These are phyloP conservation scores for Alcis repandata DNA, from an alignment of 2,888 invertebrate species.

Conservation along the genomic window DNA sequence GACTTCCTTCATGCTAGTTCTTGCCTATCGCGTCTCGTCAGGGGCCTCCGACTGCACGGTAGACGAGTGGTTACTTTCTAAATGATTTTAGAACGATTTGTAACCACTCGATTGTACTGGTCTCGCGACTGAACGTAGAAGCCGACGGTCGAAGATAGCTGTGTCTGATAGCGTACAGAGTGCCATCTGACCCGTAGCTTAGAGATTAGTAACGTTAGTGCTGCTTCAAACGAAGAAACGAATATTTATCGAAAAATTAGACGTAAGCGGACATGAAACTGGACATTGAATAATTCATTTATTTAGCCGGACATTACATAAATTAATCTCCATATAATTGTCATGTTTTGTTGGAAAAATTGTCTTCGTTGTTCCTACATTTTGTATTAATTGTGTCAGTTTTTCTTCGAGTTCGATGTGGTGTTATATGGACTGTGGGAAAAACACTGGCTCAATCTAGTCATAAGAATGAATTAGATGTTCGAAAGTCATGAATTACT, in stretches of 20 bases:
- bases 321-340: conserved; percentile 22
- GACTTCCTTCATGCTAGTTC: conserved; percentile 46
- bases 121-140: conserved; percentile 40
- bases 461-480: conserved; percentile 85
- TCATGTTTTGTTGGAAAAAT: conserved; percentile 63
- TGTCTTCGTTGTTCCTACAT: conserved; percentile 80
- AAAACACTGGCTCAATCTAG: conserved; percentile 85
- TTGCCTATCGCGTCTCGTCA: conserved; percentile 45
- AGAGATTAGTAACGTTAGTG: conserved; percentile 78
- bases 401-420: conserved; percentile 73
- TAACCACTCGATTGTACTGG: conserved; percentile 34
- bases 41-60: conserved; percentile 37
- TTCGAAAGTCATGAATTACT: conserved; percentile 76
- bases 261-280: conserved; percentile 72
- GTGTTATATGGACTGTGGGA: conserved; percentile 69
- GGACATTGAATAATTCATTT: conserved; percentile 43
- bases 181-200: conserved; percentile 85
- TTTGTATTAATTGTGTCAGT: conserved; percentile 82
- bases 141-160: conserved; percentile 60
- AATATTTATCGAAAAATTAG: conserved; percentile 83
- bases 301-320: conserved; percentile 37
- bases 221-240: conserved; percentile 82
- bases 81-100: conserved; percentile 38
- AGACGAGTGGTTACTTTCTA: conserved; percentile 42
- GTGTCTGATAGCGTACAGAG: conserved; percentile 75